A percentile compares a stretch with the other conserved stretches of the same genome.
phyloP scores from a whole-genome alignment of 1,140 invertebrate genomes.

The Planococcus citri region DNA sequence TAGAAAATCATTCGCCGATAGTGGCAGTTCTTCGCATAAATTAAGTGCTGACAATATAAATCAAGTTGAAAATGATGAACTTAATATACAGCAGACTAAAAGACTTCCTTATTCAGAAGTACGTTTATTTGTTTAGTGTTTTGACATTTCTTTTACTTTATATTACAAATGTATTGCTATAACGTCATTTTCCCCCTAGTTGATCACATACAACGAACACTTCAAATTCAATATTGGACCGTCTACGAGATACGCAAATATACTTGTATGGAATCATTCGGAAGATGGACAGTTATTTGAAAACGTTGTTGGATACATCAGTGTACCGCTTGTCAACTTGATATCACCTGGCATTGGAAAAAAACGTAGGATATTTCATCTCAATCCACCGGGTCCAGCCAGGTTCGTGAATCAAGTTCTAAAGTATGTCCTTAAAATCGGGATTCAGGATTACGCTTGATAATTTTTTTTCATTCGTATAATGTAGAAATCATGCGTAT shows the following conservation, averaged over 20 bases:
- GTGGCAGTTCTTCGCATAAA: not conserved
- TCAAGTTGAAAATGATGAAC: not conserved
- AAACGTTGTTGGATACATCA: not conserved
- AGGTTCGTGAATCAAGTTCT: not conserved
- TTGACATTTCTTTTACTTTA: not conserved
- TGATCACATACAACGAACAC: slow-evolving; percentile 62
- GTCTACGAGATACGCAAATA: slow-evolving; percentile 62
- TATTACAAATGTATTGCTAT: too few relatives aligned
- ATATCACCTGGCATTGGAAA: not conserved
- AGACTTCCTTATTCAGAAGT: slow-evolving; percentile 30
- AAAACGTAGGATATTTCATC: not conserved
- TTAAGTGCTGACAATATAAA: slow-evolving; percentile 9
- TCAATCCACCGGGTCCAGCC: not conserved
- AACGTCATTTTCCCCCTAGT: slow-evolving; percentile 34
- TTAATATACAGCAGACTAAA: slow-evolving; percentile 24
- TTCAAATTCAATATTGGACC: slow-evolving; percentile 55
- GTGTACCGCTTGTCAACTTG: not conserved
- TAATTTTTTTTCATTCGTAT: too few relatives aligned
- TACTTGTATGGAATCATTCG: slow-evolving; percentile 62
- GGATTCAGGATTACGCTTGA: too few relatives aligned
- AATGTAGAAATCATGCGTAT: slow-evolving; percentile 11
- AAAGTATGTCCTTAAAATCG: too few relatives aligned
- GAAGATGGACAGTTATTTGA: slow-evolving; percentile 26
- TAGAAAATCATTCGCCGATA: slow-evolving; percentile 5
- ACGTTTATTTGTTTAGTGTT: slow-evolving; percentile 6